These are phyloP conservation scores for Synergus itoensis DNA, from an alignment of 2,888 invertebrate species.

Conservation along the genomic window DNA sequence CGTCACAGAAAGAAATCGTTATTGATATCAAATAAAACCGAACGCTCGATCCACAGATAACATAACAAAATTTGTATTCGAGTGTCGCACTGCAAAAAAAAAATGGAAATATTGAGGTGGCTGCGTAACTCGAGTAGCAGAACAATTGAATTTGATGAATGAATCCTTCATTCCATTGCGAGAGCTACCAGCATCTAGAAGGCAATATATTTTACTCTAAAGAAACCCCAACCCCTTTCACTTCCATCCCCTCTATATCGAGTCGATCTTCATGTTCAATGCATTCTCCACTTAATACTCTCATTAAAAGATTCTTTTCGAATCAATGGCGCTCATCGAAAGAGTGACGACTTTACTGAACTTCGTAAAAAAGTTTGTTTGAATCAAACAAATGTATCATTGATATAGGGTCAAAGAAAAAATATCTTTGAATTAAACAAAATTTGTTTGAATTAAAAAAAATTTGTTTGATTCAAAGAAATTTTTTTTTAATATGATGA, in stretches of 20 bases:
- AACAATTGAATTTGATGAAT: constrained; percentile 55
- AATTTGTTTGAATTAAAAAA: too few species aligned
- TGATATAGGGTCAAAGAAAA: too few species aligned
- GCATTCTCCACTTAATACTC: constrained; percentile 35
- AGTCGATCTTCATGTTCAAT: not conserved
- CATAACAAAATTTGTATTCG: constrained; percentile 8
- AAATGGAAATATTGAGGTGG: constrained; percentile 63
- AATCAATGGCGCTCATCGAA: constrained; percentile 24
- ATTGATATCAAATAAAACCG: constrained; percentile 6
- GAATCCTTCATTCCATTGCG: constrained; percentile 54
- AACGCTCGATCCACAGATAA: not conserved
- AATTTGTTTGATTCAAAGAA: too few species aligned
- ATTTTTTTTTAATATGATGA: too few species aligned
- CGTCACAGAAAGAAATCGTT: not conserved
- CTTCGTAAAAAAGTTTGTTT: too few species aligned
- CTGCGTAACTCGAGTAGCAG: constrained; percentile 65
- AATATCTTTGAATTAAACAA: too few species aligned
- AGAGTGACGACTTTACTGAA: constrained; percentile 24
- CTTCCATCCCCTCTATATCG: not conserved
- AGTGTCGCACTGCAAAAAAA: constrained; percentile 59
- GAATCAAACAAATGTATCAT: too few species aligned
- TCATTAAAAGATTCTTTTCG: constrained; percentile 45
- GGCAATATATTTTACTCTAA: constrained; percentile 54
- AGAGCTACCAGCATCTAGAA: constrained; percentile 47
- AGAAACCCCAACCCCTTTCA: constrained; percentile 43